These are phyloP conservation scores for Syngnathus acus DNA, from an alignment of 2,797 vertebrate species.

Conservation along the genomic window DNA sequence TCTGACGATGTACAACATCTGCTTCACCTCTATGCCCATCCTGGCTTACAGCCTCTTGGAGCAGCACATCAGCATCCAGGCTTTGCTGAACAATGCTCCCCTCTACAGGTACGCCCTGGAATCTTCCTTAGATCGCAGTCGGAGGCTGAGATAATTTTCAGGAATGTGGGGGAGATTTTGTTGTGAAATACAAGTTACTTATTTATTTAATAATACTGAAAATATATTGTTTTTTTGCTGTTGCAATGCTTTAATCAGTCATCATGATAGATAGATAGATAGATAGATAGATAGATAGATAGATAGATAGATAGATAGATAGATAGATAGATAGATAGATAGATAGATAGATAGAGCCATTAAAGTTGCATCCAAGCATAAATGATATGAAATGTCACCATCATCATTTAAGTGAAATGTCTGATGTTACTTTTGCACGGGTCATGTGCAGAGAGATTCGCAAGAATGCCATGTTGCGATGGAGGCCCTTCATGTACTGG, in stretches of 20 bases:
- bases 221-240: no score
- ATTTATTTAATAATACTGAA: no score
- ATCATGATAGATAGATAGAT: no score
- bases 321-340: no score
- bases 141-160: background rate
- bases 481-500: constrained; percentile 91
- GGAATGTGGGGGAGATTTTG: background rate
- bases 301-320: no score
- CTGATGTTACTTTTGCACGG: background rate
- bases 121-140: no score
- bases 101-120: constrained; percentile 82
- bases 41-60: constrained; percentile 95
- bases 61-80: constrained; percentile 87
- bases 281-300: no score
- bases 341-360: background rate
- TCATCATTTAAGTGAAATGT: background rate
- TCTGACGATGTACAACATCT: constrained; percentile 99
- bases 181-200: no score
- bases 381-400: no score
- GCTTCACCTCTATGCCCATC: constrained; percentile 98
- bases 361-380: background rate
- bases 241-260: no score
- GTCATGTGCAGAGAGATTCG: constrained; percentile 76
- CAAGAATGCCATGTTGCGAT: constrained; percentile 89
- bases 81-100: constrained; percentile 79